These are phyloP conservation scores for Amiota minor DNA, from an alignment of 2,888 invertebrate genomes.

Conservation along the genomic window DNA sequence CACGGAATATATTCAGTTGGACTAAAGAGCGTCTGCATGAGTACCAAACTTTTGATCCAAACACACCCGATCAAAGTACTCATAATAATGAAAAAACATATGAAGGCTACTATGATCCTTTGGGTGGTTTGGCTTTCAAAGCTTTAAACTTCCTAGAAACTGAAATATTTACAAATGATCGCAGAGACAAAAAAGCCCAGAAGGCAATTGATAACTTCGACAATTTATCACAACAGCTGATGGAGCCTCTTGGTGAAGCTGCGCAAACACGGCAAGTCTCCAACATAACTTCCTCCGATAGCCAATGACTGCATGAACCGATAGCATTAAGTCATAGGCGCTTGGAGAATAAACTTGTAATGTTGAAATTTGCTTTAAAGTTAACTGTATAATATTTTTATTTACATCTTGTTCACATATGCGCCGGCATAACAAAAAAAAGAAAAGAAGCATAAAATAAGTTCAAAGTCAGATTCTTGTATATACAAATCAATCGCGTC, in stretches of 20 bases:
- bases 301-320: conserved; percentile 43
- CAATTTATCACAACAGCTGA: conserved; percentile 40
- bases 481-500: neutral
- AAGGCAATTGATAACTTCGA: conserved; percentile 40
- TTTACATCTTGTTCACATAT: conserved; percentile 4
- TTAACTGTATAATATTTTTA: neutral
- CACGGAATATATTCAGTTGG: conserved; percentile 68
- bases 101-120: conserved; percentile 64
- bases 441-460: neutral
- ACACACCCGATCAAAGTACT: conserved; percentile 58
- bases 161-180: conserved; percentile 62
- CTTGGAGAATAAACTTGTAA: conserved; percentile 49
- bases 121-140: conserved; percentile 66
- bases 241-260: conserved; percentile 43
- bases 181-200: conserved; percentile 39
- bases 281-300: conserved; percentile 7
- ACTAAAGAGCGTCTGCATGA: conserved; percentile 60
- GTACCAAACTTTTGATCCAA: conserved; percentile 64
- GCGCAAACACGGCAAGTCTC: conserved; percentile 15
- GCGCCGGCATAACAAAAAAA: neutral
- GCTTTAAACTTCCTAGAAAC: conserved; percentile 71
- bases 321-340: neutral
- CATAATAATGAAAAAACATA: conserved; percentile 42
- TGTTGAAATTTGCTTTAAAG: conserved; percentile 55
- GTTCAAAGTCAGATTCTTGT: conserved; percentile 19